A percentile compares a stretch with the other conserved stretches of the same genome.
Conservation (phyloP, 1,140 invertebrate genomes). For the Drosophila parabipectinata region DNA sequence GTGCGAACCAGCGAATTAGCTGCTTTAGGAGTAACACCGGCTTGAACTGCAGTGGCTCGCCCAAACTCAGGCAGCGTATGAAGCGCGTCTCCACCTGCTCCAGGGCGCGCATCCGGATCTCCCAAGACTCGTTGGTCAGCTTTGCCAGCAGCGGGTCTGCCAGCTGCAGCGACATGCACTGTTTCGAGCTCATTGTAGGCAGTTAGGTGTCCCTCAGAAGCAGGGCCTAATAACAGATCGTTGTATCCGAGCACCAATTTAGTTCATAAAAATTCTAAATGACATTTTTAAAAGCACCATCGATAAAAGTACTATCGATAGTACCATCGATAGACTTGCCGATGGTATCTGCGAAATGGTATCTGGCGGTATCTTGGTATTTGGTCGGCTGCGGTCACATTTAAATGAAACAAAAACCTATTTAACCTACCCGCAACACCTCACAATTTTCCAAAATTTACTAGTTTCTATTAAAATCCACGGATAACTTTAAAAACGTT, state of each 20-base stretch:
- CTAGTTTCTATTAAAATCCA: neutral
- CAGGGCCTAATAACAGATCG: neutral
- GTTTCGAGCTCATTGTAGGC: constrained; percentile 1
- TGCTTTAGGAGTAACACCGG: constrained; percentile 67
- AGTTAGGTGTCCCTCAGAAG: neutral
- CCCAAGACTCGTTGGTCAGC: constrained; percentile 60
- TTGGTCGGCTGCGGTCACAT: neutral
- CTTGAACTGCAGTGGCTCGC: constrained; percentile 54
- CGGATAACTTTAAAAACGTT: neutral
- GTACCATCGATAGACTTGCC: no score
- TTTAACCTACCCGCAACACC: constrained; percentile 1
- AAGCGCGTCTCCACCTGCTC: constrained; percentile 66
- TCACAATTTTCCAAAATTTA: neutral
- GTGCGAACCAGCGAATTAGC: constrained; percentile 76
- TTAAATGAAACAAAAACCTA: neutral
- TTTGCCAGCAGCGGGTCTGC: constrained; percentile 49
- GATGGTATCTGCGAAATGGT: neutral
- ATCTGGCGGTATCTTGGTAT: no score
- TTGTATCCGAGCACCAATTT: neutral
- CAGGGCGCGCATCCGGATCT: constrained; percentile 75
- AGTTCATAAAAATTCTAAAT: neutral
- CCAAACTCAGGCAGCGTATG: constrained; percentile 48
- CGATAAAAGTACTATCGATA: neutral
- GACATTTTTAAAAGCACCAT: constrained; percentile 23
- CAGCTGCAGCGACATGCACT: constrained; percentile 13